A percentile compares a stretch with the other conserved stretches of the same genome.
Evolutionary conservation across 2,113 vertebrate genomes (phyloP).

Genomic region (Mirounga angustirostris): DNA sequence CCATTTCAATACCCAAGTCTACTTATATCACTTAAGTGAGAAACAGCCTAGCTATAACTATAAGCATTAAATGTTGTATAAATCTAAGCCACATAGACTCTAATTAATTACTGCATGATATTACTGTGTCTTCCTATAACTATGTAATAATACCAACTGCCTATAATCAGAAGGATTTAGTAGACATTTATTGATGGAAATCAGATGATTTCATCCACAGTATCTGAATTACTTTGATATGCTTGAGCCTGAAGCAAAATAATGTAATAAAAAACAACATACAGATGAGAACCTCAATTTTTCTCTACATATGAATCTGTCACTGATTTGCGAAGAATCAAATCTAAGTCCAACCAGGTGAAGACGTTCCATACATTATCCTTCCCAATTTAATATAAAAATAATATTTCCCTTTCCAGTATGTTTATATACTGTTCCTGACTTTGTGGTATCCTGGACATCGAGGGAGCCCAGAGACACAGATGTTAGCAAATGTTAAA

Average conservation of each 20-base stretch:
- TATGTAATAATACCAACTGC: slow-evolving; percentile 76
- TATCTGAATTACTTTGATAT: slow-evolving; percentile 81
- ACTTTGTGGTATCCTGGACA: slow-evolving; percentile 17
- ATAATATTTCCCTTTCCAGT: slow-evolving; percentile 38
- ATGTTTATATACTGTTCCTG: slow-evolving; percentile 51
- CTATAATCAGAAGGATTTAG: slow-evolving; percentile 79
- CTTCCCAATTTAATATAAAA: slow-evolving; percentile 76
- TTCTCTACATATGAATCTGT: slow-evolving; percentile 84
- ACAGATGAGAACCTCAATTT: slow-evolving; percentile 86
- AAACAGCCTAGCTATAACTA: slow-evolving; percentile 46
- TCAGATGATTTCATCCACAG: slow-evolving; percentile 84
- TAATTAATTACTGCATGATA: slow-evolving; percentile 78
- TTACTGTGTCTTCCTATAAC: slow-evolving; percentile 68
- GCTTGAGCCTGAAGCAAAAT: slow-evolving; percentile 86
- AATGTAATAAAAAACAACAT: slow-evolving; percentile 87
- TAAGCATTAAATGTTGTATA: slow-evolving; percentile 79
- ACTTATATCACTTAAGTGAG: not conserved
- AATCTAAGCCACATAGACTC: slow-evolving; percentile 64
- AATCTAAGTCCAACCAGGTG: slow-evolving; percentile 84
- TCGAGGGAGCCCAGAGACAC: not conserved
- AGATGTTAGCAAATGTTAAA: not conserved
- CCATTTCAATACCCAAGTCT: slow-evolving; percentile 71
- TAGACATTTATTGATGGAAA: slow-evolving; percentile 85
- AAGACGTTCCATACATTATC: slow-evolving; percentile 83
- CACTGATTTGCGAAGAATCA: slow-evolving; percentile 85